phyloP scores from a whole-genome alignment of 2,113 vertebrate genomes.

The Anarhynchus alexandrinus region DNA sequence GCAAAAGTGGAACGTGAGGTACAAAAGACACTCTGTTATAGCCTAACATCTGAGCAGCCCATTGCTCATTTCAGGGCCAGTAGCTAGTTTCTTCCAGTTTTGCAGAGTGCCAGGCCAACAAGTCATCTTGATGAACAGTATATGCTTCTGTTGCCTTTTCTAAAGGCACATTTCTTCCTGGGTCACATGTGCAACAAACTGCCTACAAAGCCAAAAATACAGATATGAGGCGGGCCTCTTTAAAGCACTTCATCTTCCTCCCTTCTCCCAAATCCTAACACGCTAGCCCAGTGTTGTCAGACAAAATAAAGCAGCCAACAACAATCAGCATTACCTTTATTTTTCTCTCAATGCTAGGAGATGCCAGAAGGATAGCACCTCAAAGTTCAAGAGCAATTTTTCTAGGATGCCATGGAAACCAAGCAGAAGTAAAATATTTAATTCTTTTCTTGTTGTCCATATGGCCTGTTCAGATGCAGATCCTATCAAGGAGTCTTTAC shows the following conservation, averaged over 20 bases:
- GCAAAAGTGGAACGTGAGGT: not conserved
- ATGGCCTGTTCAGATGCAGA: not conserved
- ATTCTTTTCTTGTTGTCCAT: not conserved
- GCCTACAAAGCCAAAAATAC: not conserved
- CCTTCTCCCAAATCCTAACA: not conserved
- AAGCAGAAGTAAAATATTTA: not conserved
- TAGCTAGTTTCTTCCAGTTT: not conserved
- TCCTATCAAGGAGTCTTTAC: not conserved
- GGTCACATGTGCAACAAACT: not conserved
- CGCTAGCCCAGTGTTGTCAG: not conserved
- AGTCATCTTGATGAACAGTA: not conserved
- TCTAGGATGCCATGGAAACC: slow-evolving; percentile 1
- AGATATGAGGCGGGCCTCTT: not conserved
- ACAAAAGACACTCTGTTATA: not conserved
- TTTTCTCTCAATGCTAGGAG: not conserved
- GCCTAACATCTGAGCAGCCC: not conserved
- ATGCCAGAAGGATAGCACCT: not conserved
- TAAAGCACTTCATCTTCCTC: not conserved
- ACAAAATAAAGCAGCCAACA: not conserved
- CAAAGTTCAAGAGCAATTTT: not conserved
- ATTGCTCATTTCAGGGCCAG: not conserved
- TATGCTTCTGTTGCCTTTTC: not conserved
- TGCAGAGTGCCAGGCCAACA: not conserved
- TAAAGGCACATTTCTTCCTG: not conserved
- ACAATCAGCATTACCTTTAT: not conserved